Base-by-base conservation (phyloP, 2,797 vertebrate species). In the Liparis tanakae region DNA sequence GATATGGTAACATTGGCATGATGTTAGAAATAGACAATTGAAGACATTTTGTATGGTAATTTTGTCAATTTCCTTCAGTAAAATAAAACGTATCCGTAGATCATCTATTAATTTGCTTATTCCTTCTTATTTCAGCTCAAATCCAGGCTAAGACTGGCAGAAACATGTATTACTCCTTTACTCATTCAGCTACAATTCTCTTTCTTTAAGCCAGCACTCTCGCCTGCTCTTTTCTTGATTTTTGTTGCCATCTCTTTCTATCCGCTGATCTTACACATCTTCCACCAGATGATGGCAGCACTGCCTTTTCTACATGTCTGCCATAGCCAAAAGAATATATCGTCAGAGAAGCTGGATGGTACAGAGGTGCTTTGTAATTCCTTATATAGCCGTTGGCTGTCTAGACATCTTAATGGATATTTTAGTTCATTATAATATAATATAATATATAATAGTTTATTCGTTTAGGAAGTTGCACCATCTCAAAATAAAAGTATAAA, bases 281-380 rank as follows among this genome's bases (percentile, higher is more conserved):
- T 79, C 70, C 50, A 84, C 90, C 95, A 94, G 89, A 82, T 39
- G 94, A 74, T 87, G 93, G 94, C 89, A 95, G 93, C 91, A 92
- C 81, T 84, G 61, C 50, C 80, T 59, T 65, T 83, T 39, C 70
- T 78, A 37, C 63, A 53, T 15, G 37, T 10, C 44, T 56, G 10
- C 43, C 3, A 43, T 7, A 6, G 33, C n/a, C 25, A 43, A 17
- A 43, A 58, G 43, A 68, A 6, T 34, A n/a, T 50, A 55, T 18
- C 51, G 25, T 48, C 43, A 48, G n/a, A 53, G 30, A 30, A 25
- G 10, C n/a, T 44, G 44, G 44, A 46, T 1, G 2, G 44, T 36
- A 59, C 39, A 67, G 17, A 36, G 37, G 18, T 25, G 13, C 57
- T 64, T 64, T 44, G 57, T 74, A 30, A 78, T 53, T 74, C 57